Evolutionary conservation across 2,797 vertebrate species (phyloP).

Genomic region (Triplophysa bombifrons): DNA sequence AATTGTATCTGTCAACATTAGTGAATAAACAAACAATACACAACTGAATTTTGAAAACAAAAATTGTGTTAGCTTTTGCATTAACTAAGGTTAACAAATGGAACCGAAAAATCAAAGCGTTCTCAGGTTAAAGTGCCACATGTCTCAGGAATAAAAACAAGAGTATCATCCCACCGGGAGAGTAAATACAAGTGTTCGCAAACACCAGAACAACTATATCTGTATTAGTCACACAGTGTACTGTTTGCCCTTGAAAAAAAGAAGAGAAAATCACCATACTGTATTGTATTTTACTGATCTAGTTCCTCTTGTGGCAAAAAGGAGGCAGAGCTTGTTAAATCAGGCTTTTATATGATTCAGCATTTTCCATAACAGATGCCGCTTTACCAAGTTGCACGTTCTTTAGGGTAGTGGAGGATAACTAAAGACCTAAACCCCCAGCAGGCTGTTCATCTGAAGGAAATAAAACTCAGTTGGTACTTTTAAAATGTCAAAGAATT

Average conservation of each 20-base stretch:
- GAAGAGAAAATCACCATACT: not conserved
- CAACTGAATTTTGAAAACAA: not conserved
- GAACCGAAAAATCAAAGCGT: not conserved
- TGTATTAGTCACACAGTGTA: conserved; percentile 15
- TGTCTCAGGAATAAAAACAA: conserved; percentile 20
- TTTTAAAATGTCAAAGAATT: conserved; percentile 44
- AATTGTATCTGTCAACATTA: too few species aligned
- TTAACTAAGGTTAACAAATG: not conserved
- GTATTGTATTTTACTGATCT: not conserved
- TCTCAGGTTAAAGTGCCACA: not conserved
- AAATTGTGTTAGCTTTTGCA: not conserved
- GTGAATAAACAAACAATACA: too few species aligned
- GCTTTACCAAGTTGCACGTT: not conserved
- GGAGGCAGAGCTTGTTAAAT: conserved; percentile 22
- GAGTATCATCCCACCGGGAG: conserved; percentile 14
- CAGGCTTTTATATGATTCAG: conserved; percentile 48
- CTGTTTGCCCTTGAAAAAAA: not conserved
- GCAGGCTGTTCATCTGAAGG: conserved; percentile 13
- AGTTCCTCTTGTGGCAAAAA: not conserved
- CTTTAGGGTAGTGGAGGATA: conserved; percentile 29
- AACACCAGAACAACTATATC: not conserved
- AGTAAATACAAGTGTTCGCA: conserved; percentile 3
- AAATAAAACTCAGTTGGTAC: conserved; percentile 19
- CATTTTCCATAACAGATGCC: conserved; percentile 29
- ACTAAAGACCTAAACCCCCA: conserved; percentile 44